Base-by-base conservation (phyloP, 2,113 vertebrate genomes). In the Aphyosemion australe region DNA sequence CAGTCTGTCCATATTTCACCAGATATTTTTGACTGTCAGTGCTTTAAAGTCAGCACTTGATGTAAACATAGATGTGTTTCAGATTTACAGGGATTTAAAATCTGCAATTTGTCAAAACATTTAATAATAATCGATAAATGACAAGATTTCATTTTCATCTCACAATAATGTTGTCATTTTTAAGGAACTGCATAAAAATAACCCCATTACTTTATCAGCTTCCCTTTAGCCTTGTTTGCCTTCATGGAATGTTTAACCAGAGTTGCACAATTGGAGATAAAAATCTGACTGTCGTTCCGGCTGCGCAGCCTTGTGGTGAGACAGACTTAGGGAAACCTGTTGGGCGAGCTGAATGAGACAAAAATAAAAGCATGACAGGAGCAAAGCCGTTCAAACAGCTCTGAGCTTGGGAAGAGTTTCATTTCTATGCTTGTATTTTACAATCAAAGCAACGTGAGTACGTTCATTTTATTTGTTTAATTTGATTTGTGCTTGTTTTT, bases 241-340 rank as follows among this genome's bases (percentile, higher is more conserved):
- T 49, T 47, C 13, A 0, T n/a, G 6, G 47, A 81, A 82, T 80
- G 70, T 81, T 82, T 81, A 83, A 84, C 65, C 4, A 47, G 10
- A 66, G 59, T 79, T 69, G 12, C 0, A 37, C 54, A 79, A 48
- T 5, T 3, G 7, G 31, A 5, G 0, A 48, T 65, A 66, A 50
- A 71, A 54, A 13, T 47, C 8, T 73, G 46, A 39, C 6, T 71
- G 47, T 56, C 74, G 65, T 39, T 41, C 11, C 10, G 8, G 39
- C 26, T 42, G 37, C 6, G 6, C 14, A 31, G 4, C 21, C 12
- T 18, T 14, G 0, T 41, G 7, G 7, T 21, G 5, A 1, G 4
- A 52, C 0, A 14, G 8, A 12, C 26, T 26, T 15, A 55, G 18
- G 10, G 1, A 74, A 87, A 86, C 89, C 82, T 74, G 89, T 80